phyloP scores from a whole-genome alignment of 1,140 invertebrate genomes.

The Dendroctonus valens region DNA sequence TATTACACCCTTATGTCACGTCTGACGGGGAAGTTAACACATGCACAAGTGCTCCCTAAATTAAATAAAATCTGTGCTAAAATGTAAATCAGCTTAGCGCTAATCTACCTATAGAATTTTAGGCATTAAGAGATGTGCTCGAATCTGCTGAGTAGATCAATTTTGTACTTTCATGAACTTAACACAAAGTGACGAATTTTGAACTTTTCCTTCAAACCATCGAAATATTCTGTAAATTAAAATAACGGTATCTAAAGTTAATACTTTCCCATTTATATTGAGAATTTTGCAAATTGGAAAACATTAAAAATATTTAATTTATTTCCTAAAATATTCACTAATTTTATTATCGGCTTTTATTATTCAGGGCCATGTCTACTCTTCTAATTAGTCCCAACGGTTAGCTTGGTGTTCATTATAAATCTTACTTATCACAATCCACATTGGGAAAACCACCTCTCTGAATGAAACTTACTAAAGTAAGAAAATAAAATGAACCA shows the following conservation, averaged over 20 bases:
- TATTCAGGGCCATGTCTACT: slow-evolving; percentile 19
- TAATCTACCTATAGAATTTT: slow-evolving; percentile 15
- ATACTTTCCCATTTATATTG: no score
- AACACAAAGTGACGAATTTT: background rate
- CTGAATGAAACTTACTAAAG: slow-evolving; percentile 1
- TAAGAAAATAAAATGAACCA: slow-evolving; percentile 20
- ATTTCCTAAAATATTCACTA: background rate
- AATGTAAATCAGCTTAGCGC: slow-evolving; percentile 23
- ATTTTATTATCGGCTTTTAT: slow-evolving; percentile 12
- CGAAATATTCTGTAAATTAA: no score
- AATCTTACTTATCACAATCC: slow-evolving; percentile 25
- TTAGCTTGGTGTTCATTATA: slow-evolving; percentile 22
- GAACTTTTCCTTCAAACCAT: no score
- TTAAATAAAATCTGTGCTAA: slow-evolving; percentile 28
- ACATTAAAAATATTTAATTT: no score
- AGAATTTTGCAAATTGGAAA: no score
- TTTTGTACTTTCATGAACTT: background rate
- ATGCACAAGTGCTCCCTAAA: slow-evolving; percentile 19
- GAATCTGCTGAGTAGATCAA: slow-evolving; percentile 1
- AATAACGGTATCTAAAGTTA: no score
- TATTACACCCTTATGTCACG: slow-evolving; percentile 23
- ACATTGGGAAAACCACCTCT: slow-evolving; percentile 18
- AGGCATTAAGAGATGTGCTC: slow-evolving; percentile 5
- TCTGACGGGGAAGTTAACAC: slow-evolving; percentile 15
- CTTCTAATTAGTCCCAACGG: background rate